phyloP scores from a whole-genome alignment of 2,888 invertebrate genomes.

The Pristionchus entomophagus region DNA sequence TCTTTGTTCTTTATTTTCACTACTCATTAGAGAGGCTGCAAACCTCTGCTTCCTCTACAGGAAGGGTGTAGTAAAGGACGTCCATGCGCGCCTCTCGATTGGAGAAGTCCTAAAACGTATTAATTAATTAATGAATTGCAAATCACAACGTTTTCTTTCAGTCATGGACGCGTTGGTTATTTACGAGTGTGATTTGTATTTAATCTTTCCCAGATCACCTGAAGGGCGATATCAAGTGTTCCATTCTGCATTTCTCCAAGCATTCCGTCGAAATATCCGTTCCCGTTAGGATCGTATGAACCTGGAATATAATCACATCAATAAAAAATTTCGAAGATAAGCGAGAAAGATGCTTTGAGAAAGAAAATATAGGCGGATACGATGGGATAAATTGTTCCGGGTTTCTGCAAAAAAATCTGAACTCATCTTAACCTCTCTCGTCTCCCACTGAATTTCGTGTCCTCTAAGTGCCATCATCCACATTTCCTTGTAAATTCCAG shows the following conservation, averaged over 20 bases:
- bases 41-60: constrained; percentile 6
- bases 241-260: constrained; percentile 33
- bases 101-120: constrained; percentile 26
- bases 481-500: constrained; percentile 4
- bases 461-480: background rate
- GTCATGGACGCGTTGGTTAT: too few relatives aligned
- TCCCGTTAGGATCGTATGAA: background rate
- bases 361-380: too few relatives aligned
- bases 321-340: too few relatives aligned
- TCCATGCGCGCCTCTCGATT: background rate
- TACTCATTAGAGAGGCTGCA: too few relatives aligned
- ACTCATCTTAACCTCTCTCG: background rate
- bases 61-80: background rate
- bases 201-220: too few relatives aligned
- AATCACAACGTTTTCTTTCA: too few relatives aligned
- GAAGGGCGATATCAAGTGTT: background rate
- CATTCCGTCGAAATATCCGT: constrained; percentile 25
- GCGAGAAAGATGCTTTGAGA: too few relatives aligned
- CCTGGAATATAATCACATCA: background rate
- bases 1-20: too few relatives aligned
- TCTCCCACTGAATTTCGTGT: background rate
- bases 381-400: too few relatives aligned
- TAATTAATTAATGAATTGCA: too few relatives aligned
- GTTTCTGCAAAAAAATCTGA: too few relatives aligned
- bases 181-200: too few relatives aligned